Conservation (phyloP, 2,797 vertebrate species). For the Ispidina picta region DNA sequence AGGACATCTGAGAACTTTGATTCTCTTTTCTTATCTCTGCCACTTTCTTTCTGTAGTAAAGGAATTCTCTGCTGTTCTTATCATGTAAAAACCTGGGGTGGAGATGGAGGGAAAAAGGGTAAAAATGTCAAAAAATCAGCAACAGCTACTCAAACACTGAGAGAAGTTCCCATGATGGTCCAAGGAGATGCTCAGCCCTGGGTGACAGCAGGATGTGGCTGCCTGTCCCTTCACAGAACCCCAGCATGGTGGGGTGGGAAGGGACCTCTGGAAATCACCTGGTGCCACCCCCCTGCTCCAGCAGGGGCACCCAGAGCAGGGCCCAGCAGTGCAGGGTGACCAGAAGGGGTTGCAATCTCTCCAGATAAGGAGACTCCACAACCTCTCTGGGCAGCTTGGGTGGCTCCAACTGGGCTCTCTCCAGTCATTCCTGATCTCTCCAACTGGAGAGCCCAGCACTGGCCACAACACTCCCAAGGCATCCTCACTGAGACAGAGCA, state of each 20-base stretch:
- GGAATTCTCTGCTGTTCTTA: constrained; percentile 91
- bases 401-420: background rate
- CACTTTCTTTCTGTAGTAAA: constrained; percentile 95
- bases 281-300: too few relatives aligned
- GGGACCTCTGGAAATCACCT: too few relatives aligned
- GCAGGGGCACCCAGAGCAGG: too few relatives aligned
- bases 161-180: too few relatives aligned
- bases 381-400: too few relatives aligned
- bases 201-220: too few relatives aligned
- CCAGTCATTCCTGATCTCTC: background rate
- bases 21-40: constrained; percentile 85
- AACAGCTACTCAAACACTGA: background rate
- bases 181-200: too few relatives aligned
- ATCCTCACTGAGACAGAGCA: background rate
- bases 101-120: background rate
- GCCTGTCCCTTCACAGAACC: too few relatives aligned
- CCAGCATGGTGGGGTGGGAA: too few relatives aligned
- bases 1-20: constrained; percentile 70
- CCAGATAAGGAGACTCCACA: too few relatives aligned
- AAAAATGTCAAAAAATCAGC: background rate
- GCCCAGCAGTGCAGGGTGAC: too few relatives aligned
- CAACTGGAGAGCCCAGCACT: background rate
- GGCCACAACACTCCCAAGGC: background rate
- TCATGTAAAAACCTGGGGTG: constrained; percentile 90
- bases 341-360: too few relatives aligned